Base-by-base conservation (phyloP, 2,888 invertebrate genomes). In the Andrena bicolor region DNA sequence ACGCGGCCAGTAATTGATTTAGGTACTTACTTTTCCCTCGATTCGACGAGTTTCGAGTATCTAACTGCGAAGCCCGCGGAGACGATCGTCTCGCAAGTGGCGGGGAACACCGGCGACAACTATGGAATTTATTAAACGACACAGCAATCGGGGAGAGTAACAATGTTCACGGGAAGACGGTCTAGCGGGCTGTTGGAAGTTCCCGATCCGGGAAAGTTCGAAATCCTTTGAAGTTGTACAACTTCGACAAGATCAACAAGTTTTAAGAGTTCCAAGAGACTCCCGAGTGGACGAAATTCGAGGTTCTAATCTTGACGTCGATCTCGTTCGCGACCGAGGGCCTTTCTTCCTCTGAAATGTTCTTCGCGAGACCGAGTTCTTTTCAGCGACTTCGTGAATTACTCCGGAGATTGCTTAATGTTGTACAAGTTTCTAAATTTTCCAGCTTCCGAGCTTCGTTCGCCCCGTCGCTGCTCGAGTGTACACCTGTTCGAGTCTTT, bases 241-340 rank as follows among this genome's bases (percentile, higher is more conserved):
- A 68, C 68, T 68, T 60, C 51, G 68, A 30, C 32, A 28, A 53
- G 68, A 68, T 68, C 68, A 68, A 68, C 68, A 68, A 68, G 68
- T 68, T 53, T 53, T 68, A 30, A 51, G 30, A 53, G 68, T 68
- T 51, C 51, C 28, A 23, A 26, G 53, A 16, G 51, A 30, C 68
- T 30, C 20, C 30, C 23, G 41, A 32, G 30, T 32, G 51, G 26
- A 68, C 51, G 68, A 51, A 53, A 53, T 53, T 53, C 51, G 30
- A 30, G 68, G 49, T 68, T 23, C 26, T 30, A 68, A 68, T 68
- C 68, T 53, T 1, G 68, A 51, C n/a, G 30, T 20, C 49, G 28
- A 49, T 51, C 65, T 51, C 51, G 51, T 51, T 51, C 20, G 51
- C 20, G 51, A 51, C n/a, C 51, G 51, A 51, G 8, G 51, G n/a